phyloP scores from a whole-genome alignment of 2,113 vertebrate genomes.

The Sinocyclocheilus anophthalmus region DNA sequence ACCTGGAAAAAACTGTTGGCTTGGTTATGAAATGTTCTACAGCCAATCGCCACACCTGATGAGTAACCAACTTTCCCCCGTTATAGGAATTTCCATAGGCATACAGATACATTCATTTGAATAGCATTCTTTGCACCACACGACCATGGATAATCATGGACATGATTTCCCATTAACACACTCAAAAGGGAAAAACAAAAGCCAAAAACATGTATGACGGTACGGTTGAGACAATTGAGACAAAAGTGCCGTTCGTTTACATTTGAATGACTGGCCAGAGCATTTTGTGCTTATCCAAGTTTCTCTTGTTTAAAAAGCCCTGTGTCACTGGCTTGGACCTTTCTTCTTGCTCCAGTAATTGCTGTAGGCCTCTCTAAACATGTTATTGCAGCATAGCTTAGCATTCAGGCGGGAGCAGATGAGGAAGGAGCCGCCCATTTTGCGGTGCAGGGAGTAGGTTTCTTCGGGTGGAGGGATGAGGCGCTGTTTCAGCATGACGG shows the following conservation, averaged over 20 bases:
- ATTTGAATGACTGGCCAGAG: slow-evolving; percentile 25
- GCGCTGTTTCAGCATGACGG: slow-evolving; percentile 92
- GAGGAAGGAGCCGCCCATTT: slow-evolving; percentile 98
- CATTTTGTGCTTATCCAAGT: neutral
- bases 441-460: slow-evolving; percentile 96
- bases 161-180: slow-evolving; percentile 26
- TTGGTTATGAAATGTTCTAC: slow-evolving; percentile 23
- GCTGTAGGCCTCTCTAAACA: slow-evolving; percentile 86
- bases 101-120: slow-evolving; percentile 12
- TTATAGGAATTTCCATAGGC: slow-evolving; percentile 1
- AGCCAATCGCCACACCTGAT: neutral
- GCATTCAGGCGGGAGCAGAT: slow-evolving; percentile 95
- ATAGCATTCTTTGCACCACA: slow-evolving; percentile 13
- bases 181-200: slow-evolving; percentile 26
- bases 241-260: slow-evolving; percentile 15
- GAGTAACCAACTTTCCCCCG: neutral
- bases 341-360: slow-evolving; percentile 81
- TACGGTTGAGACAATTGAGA: neutral
- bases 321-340: slow-evolving; percentile 50
- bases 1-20: slow-evolving; percentile 15
- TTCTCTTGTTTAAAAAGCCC: neutral
- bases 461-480: slow-evolving; percentile 93
- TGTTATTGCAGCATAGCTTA: slow-evolving; percentile 84
- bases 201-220: neutral
- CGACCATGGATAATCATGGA: slow-evolving; percentile 13